These are phyloP conservation scores for Desmophyllum pertusum DNA, from an alignment of 92 coral and sea anemone species.

Conservation along the genomic window DNA sequence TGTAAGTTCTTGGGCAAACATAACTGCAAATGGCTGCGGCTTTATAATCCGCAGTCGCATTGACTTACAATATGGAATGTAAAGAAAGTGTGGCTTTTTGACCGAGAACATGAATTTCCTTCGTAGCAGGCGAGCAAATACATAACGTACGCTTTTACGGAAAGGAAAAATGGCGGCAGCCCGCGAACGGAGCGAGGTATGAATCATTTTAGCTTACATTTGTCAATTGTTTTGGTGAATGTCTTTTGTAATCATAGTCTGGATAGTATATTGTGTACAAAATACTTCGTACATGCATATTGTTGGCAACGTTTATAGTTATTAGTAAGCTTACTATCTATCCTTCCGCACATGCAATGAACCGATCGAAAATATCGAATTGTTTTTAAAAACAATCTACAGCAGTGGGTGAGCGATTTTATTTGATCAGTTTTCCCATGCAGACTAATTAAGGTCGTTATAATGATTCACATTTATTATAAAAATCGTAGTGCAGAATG, in stretches of 20 bases:
- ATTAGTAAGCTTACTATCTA: no score
- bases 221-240: background rate
- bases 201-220: constrained; percentile 11
- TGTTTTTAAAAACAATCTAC: constrained; percentile 28
- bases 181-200: constrained; percentile 34
- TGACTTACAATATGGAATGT: background rate
- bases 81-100: background rate
- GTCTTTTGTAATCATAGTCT: background rate
- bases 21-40: constrained; percentile 36
- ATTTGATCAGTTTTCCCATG: background rate
- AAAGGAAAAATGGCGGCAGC: constrained; percentile 40
- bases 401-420: background rate
- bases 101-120: background rate
- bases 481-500: background rate
- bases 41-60: constrained; percentile 22
- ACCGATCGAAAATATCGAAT: constrained; percentile 14
- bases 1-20: constrained; percentile 54
- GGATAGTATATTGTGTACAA: background rate
- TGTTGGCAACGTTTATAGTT: background rate
- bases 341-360: background rate
- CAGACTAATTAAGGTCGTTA: background rate
- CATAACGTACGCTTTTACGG: background rate
- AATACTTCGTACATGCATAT: background rate
- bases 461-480: no score
- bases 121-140: background rate